phyloP scores from a whole-genome alignment of 2,113 vertebrate genomes.

The Malurus cyaneus region DNA sequence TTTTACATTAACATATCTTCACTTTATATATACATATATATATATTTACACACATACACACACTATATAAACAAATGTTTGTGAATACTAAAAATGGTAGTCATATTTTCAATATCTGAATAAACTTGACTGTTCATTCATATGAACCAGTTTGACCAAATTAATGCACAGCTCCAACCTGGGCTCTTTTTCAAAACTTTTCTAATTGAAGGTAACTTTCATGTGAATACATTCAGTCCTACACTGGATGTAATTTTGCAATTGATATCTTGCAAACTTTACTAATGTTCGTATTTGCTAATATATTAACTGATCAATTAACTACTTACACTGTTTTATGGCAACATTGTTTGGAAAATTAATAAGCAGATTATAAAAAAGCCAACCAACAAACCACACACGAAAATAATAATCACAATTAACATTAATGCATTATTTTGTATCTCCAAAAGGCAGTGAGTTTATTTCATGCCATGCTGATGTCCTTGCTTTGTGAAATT shows the following conservation, averaged over 20 bases:
- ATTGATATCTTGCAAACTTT: conserved; percentile 62
- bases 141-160: conserved; percentile 67
- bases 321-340: conserved; percentile 64
- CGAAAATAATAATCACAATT: conserved; percentile 22
- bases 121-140: conserved; percentile 71
- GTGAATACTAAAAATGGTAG: conserved; percentile 73
- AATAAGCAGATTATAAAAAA: conserved; percentile 52
- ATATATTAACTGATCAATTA: conserved; percentile 60
- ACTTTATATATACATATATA: conserved; percentile 70
- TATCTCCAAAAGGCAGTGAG: conserved; percentile 64
- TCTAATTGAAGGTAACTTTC: conserved; percentile 70
- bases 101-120: conserved; percentile 74
- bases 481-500: too few species aligned
- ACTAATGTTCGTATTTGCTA: conserved; percentile 76
- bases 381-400: neutral
- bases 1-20: conserved; percentile 77
- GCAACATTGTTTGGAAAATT: conserved; percentile 50
- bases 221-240: conserved; percentile 54
- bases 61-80: conserved; percentile 67
- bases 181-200: conserved; percentile 76
- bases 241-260: conserved; percentile 71
- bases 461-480: conserved; percentile 71
- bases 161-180: conserved; percentile 68
- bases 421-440: conserved; percentile 60
- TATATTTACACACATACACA: conserved; percentile 64